phyloP scores from a whole-genome alignment of 1,140 invertebrate species.

The Polypedilum pembai region DNA sequence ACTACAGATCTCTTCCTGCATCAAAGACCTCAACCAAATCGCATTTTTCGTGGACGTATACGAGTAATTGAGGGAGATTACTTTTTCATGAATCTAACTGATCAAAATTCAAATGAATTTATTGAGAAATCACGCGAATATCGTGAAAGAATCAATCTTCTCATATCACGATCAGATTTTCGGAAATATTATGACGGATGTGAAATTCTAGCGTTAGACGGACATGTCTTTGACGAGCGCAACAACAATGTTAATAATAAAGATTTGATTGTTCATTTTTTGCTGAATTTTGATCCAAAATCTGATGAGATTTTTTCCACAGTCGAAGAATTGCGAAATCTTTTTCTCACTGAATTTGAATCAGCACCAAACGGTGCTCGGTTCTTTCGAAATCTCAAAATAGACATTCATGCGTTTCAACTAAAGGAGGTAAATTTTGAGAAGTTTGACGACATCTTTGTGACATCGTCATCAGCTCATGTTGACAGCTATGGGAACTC shows the following conservation, averaged over 20 bases:
- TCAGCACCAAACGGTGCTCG: constrained; percentile 42
- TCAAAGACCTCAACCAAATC: constrained; percentile 64
- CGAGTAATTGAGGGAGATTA: constrained; percentile 58
- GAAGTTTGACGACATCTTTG: constrained; percentile 39
- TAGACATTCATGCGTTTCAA: constrained; percentile 57
- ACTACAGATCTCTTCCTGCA: constrained; percentile 71
- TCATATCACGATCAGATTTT: constrained; percentile 62
- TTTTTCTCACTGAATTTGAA: constrained; percentile 51
- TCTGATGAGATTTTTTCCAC: constrained; percentile 45
- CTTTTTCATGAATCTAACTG: constrained; percentile 54
- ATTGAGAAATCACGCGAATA: constrained; percentile 61
- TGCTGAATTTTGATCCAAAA: constrained; percentile 59
- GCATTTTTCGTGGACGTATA: constrained; percentile 71
- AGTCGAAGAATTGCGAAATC: constrained; percentile 45
- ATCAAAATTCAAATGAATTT: constrained; percentile 58
- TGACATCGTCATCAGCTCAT: constrained; percentile 38
- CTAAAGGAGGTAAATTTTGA: constrained; percentile 50
- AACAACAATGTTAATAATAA: constrained; percentile 56
- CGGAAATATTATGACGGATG: constrained; percentile 41
- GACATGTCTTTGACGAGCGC: constrained; percentile 49
- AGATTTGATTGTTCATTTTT: constrained; percentile 64
- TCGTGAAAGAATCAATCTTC: constrained; percentile 63
- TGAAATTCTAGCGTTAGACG: constrained; percentile 53
- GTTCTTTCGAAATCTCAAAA: constrained; percentile 55
- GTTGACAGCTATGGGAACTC: constrained; percentile 34